Base-by-base conservation (phyloP, 1,140 invertebrate species). In the Habropoda laboriosa region DNA sequence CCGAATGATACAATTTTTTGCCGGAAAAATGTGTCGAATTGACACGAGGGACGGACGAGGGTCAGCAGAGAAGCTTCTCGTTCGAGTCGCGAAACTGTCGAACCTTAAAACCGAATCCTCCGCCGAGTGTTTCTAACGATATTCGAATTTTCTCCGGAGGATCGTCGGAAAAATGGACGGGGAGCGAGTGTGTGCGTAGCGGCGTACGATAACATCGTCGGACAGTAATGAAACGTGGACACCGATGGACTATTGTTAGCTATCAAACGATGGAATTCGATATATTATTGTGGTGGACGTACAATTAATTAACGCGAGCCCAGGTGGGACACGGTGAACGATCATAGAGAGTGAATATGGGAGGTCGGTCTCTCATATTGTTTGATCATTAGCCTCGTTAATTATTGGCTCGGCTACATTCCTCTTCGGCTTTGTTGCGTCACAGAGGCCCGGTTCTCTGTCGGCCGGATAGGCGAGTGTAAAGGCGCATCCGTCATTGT, bases 381-480 rank as follows among this genome's bases (percentile, higher is more conserved):
- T 63, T 73, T 79, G 76, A 79, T 73, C 76, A 79, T 79, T 79
- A 73, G 76, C 76, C 45, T 47, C 68, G 76, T 79, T 73, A 79
- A 79, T 79, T 79, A 79, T 79, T 67, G 61, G 49, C 73, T 67
- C 38, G 2, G 60, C 24, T 12, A 24, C 49, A 35, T 45, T 55
- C 63, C 73, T 45, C 49, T 38, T 42, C 61, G 49, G 61, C 27
- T 32, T 55, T 66, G 68, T 40, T 21, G n/a, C 35, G 49, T 53
- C 24, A 38, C n/a, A n/a, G n/a, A n/a, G n/a, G n/a, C n/a, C n/a
- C n/a, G n/a, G n/a, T n/a, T n/a, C n/a, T 12, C n/a, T 32, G 55
- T 3, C 8, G 1, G 0, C 13, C 58, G 8, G 10, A 21, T 12
- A 12, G 2, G 24, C 58, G n/a, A 4, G n/a, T 47, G 66, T n/a